These are phyloP conservation scores for Spinus pinus DNA, from an alignment of 2,797 vertebrate species.

Conservation along the genomic window DNA sequence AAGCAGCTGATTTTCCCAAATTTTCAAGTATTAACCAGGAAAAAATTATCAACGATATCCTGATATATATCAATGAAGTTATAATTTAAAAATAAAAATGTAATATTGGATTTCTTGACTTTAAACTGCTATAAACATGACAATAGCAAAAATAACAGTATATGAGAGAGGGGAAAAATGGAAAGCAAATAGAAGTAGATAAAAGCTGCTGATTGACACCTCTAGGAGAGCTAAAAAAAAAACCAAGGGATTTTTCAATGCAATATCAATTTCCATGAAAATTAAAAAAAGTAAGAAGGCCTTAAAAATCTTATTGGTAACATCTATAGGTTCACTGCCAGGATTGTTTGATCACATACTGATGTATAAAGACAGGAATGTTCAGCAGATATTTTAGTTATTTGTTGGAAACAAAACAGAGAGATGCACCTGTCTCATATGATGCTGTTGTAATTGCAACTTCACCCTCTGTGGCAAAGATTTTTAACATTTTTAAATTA, in stretches of 20 bases:
- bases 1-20: background rate
- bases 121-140: background rate
- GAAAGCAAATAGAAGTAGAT: background rate
- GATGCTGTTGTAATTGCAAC: background rate
- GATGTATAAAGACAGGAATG: background rate
- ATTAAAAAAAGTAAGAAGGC: background rate
- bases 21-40: background rate
- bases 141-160: background rate
- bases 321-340: background rate
- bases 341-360: constrained; percentile 7
- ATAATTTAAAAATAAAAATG: background rate
- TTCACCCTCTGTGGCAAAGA: background rate
- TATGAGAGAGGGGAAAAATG: background rate
- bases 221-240: background rate
- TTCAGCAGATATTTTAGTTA: background rate
- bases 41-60: background rate
- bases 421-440: background rate
- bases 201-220: background rate
- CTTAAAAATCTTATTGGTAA: background rate
- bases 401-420: constrained; percentile 10
- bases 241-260: background rate
- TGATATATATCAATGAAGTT: background rate
- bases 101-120: background rate
- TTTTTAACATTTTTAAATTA: background rate
- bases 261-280: background rate